Base-by-base conservation (phyloP, 2,888 invertebrate species). In the Pharmacophagus antenor region DNA sequence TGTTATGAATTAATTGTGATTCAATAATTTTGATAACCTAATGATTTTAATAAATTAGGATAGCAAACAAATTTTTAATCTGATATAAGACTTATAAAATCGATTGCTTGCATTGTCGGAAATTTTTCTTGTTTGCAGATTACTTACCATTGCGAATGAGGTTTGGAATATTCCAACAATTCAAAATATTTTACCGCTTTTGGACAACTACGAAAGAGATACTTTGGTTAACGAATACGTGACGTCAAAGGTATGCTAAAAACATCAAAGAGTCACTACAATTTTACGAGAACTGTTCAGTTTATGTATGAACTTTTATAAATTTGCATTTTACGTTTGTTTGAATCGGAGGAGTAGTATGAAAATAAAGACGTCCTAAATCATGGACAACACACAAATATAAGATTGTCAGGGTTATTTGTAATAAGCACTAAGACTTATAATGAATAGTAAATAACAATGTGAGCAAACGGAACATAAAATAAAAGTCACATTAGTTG, bases 161-260 rank as follows among this genome's bases (percentile, higher is more conserved):
- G 94, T 91, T 20, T 93, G 93, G 79, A 91, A 93, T 76, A 94
- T 94, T 65, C 91, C 94, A 5, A 96, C 97, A 1, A 93, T 97
- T 62, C 92, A 94, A 65, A 95, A 94, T 71, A 92, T 98, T 67
- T 77, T 93, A 48, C 86, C 92, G 27, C 92, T 98, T 47, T 93
- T 95, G 77, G 95, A 98, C 79, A 98, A 98, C 82, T 98, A 98
- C 77, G 94, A 96, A 73, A 86, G 94, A 61, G 93, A 95, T 67
- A 93, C 94, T 0, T 86, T 92, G 57, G 90, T 92, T n/a, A 93
- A 94, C 71, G 98, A 98, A 82, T 88, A 95, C 69, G 94, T 96
- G 23, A 95, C 95, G 2, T 88, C 94, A 18, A 92, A 92, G 84
- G 91, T 91, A 77, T 51, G 53, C 49, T 27, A 47, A 2, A 18